These are phyloP conservation scores for Alosa sapidissima DNA, from an alignment of 2,797 vertebrate genomes.

Conservation along the genomic window DNA sequence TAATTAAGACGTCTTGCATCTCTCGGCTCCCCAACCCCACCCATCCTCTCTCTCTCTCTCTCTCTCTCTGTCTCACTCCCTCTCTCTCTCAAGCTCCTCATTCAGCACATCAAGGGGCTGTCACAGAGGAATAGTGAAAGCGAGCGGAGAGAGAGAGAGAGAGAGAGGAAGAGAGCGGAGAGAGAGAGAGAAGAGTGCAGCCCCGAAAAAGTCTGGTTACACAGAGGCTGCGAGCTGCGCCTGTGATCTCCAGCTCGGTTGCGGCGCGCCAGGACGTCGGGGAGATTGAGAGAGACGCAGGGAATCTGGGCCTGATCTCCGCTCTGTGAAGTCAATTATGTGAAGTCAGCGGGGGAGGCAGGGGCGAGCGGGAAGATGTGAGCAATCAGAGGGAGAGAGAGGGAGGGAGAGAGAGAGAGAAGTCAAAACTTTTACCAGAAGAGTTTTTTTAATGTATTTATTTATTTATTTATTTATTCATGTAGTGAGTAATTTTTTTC, in stretches of 20 bases:
- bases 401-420: neutral
- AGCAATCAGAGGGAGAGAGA: conserved; percentile 20
- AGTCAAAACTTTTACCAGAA: conserved; percentile 32
- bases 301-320: conserved; percentile 24
- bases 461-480: conserved; percentile 16
- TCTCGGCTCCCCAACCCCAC: conserved; percentile 20
- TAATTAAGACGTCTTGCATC: conserved; percentile 52
- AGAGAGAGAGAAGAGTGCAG: neutral
- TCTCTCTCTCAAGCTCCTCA: conserved; percentile 42
- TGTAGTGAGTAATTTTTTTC: conserved; percentile 6
- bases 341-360: conserved; percentile 39
- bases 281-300: conserved; percentile 9
- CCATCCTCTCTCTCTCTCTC: conserved; percentile 9
- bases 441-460: conserved; percentile 37
- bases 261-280: neutral
- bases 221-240: conserved; percentile 18
- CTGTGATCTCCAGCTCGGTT: conserved; percentile 8
- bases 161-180: neutral
- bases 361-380: conserved; percentile 31
- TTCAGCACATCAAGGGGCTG: conserved; percentile 57
- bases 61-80: conserved; percentile 30
- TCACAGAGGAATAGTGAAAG: conserved; percentile 52
- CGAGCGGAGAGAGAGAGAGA: conserved; percentile 48
- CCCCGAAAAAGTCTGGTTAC: neutral
- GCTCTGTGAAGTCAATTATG: conserved; percentile 49